Percentiles rank a stretch among this genome's conserved stretches.
These are phyloP conservation scores for Cheiracanthium punctorium DNA, from an alignment of 2,888 invertebrate genomes.

Conservation along the genomic window DNA sequence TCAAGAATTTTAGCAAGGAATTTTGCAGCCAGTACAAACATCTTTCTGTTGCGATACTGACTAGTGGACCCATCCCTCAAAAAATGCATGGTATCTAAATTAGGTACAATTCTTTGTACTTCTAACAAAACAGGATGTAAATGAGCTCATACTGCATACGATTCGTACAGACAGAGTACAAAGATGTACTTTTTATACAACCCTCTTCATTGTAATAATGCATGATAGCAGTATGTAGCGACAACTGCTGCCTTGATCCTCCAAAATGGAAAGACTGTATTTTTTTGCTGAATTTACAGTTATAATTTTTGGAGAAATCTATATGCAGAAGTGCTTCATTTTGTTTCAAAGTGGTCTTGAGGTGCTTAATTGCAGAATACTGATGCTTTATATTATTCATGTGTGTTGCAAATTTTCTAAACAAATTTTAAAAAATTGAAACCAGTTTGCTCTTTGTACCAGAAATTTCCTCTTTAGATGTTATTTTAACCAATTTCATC, in stretches of 20 bases:
- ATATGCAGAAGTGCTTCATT: neutral
- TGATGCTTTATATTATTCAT: too few relatives aligned
- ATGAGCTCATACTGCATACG: neutral
- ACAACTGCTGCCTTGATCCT: neutral
- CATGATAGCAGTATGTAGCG: neutral
- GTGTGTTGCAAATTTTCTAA: too few relatives aligned
- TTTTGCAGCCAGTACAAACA: neutral
- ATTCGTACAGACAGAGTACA: neutral
- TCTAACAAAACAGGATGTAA: neutral
- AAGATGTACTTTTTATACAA: neutral
- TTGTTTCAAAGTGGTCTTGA: neutral
- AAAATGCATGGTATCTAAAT: neutral
- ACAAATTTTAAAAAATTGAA: too few relatives aligned
- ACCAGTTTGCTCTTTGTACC: too few relatives aligned
- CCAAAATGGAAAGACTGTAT: neutral
- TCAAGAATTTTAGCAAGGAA: neutral
- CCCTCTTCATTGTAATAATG: neutral
- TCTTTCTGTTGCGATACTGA: neutral
- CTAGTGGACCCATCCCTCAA: neutral
- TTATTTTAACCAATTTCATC: too few relatives aligned
- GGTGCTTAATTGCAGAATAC: too few relatives aligned
- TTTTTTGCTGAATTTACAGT: too few relatives aligned
- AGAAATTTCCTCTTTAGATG: too few relatives aligned
- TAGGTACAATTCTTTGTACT: neutral
- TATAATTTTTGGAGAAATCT: neutral